Base-by-base conservation (phyloP, 1,140 invertebrate species). In the Ylistrum balloti region DNA sequence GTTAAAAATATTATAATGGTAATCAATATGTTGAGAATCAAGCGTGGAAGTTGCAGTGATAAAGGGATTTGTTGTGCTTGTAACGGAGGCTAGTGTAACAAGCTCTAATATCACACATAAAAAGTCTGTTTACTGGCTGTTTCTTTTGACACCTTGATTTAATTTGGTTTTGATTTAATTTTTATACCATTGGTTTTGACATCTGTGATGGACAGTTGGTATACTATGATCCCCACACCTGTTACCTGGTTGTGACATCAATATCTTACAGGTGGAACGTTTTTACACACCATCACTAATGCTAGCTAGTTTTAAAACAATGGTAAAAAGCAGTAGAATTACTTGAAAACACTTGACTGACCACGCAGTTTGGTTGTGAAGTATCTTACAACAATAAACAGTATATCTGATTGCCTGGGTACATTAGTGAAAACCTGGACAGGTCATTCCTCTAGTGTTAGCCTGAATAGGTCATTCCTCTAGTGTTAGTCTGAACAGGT, bases 11-110 rank as follows among this genome's bases (percentile, higher is more conserved):
- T 74, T 74, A n/a, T 74, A 28, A 74, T 0, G 28, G 56, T 74
- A 74, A 74, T 74, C 56, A 74, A 74, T 74, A 74, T n/a, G 56
- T 74, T 74, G 56, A 74, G 56, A 74, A 74, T 1, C 56, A 74
- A n/a, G 17, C 9, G 22, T 74, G 56, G 56, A 28, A 74, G 56
- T 45, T 17, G 56, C 28, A 3, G 17, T 17, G 56, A 74, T 74
- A 28, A 74, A 74, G 56, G n/a, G 22, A 74, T 22, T 17, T 28
- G 56, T 74, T 74, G 56, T 74, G 22, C 11, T 28, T 28, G 56
- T 74, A 28, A n/a, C 56, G n/a, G 41, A 45, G 10, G 10, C n/a
- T 74, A n/a, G 56, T n/a, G n/a, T 28, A 28, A 74, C 56, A 74
- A 5, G 3, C 22, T n/a, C 22, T 74, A 28, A 74, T n/a, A 28